Evolutionary conservation across 1,140 invertebrate genomes (phyloP), one percentile per base, ranked within the genome.

Genomic region (Brachionus paranguensis): DNA sequence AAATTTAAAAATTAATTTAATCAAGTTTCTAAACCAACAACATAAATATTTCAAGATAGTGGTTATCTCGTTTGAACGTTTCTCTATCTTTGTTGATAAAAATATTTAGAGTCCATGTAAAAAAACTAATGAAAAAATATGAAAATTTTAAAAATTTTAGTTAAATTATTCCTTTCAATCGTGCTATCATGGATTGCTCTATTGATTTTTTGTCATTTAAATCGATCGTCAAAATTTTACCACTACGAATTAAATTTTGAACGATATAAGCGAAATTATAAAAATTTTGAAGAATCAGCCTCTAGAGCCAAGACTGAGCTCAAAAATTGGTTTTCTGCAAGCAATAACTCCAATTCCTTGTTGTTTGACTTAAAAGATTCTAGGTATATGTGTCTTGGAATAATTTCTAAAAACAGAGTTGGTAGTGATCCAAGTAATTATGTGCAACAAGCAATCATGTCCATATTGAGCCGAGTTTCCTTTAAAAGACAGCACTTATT

Each of bases 401-500:
- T 81, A 3, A 81, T 81, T 29, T 81, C 78, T 11, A 37, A 47
- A 45, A 17, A 60, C 8, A 81, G 78, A 64, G 14, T 81, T 20
- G 64, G 78, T n/a, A n/a, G 20, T 33, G 8, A 43, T 3, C 20
- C 17, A n/a, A 27, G 14, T 12, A 81, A 81, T 45, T 81, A 81
- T 68, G 78, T 81, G 2, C 55, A 81, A 8, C 78, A 81, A 47
- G 14, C 53, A 11, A 20, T 81, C n/a, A 81, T 81, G 78, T 60
- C 78, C 24, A 45, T 81, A 41, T 37, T 81, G 12, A 47, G 17
- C 7, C 10, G 78, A 41, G 43, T 33, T 29, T 47, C 78, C 4
- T 81, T 81, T 37, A 43, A 68, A 37, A 68, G 12, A n/a, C 50
- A 81, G 29, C 17, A 68, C 14, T 47, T 41, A 33, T 3, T 81